Evolutionary conservation across 2,797 vertebrate species (phyloP).

Genomic region (Gallinago nigripennis): DNA sequence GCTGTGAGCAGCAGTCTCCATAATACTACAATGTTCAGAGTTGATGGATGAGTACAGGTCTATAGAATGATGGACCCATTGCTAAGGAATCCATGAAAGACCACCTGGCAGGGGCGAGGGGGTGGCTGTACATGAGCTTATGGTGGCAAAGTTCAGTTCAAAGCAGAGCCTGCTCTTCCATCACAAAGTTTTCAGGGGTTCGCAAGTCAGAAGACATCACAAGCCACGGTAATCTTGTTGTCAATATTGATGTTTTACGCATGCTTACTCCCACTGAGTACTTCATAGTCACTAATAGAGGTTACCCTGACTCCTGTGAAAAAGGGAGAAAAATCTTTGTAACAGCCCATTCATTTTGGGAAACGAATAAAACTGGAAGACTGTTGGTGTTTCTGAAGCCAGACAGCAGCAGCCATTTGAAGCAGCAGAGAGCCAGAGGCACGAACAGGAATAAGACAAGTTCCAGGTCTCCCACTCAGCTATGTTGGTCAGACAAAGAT

Average conservation of each 20-base stretch:
- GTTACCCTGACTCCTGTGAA: slow-evolving; percentile 22
- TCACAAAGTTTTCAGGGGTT: neutral
- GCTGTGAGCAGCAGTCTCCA: neutral
- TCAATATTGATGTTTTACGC: slow-evolving; percentile 37
- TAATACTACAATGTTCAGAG: neutral
- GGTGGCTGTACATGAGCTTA: neutral
- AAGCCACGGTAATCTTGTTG: slow-evolving; percentile 22
- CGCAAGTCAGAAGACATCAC: slow-evolving; percentile 3
- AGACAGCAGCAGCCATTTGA: slow-evolving; percentile 25
- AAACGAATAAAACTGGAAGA: slow-evolving; percentile 11
- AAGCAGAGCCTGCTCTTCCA: neutral
- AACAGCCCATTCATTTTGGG: slow-evolving; percentile 36
- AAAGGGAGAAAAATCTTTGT: slow-evolving; percentile 2
- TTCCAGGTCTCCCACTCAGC: neutral
- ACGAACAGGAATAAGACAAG: neutral
- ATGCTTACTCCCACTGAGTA: slow-evolving; percentile 7
- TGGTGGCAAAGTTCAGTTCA: neutral
- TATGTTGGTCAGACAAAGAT: neutral
- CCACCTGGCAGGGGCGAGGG: neutral
- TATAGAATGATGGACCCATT: neutral
- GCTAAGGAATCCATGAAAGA: neutral
- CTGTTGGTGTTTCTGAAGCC: slow-evolving; percentile 11
- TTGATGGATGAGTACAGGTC: neutral
- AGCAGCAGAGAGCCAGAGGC: slow-evolving; percentile 8
- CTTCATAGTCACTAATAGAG: neutral